Percentiles rank a stretch among this genome's conserved stretches.
Evolutionary conservation across 2,113 vertebrate genomes (phyloP).

Genomic region (cat (Felis catus)): DNA sequence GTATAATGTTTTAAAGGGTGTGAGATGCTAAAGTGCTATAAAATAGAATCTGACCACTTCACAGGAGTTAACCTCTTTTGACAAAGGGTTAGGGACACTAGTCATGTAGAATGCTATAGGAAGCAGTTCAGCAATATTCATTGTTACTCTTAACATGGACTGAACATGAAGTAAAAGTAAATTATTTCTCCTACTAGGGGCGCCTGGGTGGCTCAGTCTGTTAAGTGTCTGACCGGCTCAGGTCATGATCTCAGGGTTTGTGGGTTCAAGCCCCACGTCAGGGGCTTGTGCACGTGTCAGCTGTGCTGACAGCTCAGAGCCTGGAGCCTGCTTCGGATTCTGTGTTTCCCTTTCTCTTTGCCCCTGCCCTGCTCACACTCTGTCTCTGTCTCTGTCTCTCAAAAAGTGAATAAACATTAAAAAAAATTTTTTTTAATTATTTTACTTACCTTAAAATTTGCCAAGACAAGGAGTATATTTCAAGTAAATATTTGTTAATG

Average conservation of each 20-base stretch:
- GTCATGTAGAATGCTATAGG: background rate
- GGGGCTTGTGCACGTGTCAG: no score
- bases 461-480: background rate
- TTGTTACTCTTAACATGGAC: background rate
- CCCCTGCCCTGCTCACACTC: no score
- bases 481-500: background rate
- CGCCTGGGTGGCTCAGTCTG: no score
- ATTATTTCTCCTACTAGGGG: background rate
- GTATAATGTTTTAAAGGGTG: background rate
- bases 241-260: no score
- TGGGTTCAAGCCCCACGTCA: no score
- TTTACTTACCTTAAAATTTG: background rate
- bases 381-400: no score
- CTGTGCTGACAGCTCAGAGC: no score
- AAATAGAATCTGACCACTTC: background rate
- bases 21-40: background rate
- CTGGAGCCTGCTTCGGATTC: no score
- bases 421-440: no score
- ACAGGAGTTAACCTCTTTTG: background rate
- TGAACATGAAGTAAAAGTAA: constrained; percentile 2
- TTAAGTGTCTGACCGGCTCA: no score
- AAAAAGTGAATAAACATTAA: no score
- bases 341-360: no score
- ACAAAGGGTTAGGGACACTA: background rate
- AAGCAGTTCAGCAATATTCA: background rate